phyloP scores from a whole-genome alignment of 2,888 invertebrate species.

The Ferdinandea cuprea region DNA sequence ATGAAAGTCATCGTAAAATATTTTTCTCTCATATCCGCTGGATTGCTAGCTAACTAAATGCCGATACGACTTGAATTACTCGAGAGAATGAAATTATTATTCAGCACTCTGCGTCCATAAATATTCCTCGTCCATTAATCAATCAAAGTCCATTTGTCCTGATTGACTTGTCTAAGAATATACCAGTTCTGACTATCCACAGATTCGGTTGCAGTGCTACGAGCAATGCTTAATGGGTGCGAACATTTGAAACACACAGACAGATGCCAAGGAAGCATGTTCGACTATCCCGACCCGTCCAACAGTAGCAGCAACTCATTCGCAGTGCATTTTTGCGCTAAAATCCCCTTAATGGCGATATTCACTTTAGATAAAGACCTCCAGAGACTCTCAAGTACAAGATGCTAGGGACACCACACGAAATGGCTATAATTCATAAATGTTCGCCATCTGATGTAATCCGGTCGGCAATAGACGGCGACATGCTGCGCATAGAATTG shows the following conservation, averaged over 20 bases:
- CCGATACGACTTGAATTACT: conserved; percentile 35
- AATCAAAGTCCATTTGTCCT: conserved; percentile 39
- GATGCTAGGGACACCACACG: neutral
- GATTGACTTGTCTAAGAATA: conserved; percentile 25
- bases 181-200: neutral
- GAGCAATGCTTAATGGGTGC: conserved; percentile 15
- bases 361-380: conserved; percentile 46
- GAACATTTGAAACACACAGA: conserved; percentile 19
- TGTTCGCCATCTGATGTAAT: conserved; percentile 20
- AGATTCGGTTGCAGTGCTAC: conserved; percentile 11
- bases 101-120: conserved; percentile 32
- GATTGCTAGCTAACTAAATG: neutral
- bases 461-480: neutral
- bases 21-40: neutral
- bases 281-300: neutral
- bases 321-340: conserved; percentile 21
- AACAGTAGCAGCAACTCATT: conserved; percentile 9
- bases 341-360: conserved; percentile 43
- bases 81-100: conserved; percentile 11
- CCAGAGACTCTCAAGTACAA: conserved; percentile 3
- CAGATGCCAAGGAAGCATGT: neutral
- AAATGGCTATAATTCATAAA: conserved; percentile 5
- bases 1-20: neutral
- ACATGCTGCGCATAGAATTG: neutral
- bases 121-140: conserved; percentile 46